Base-by-base conservation (phyloP, 2,113 vertebrate species). In the Callipepla squamata region DNA sequence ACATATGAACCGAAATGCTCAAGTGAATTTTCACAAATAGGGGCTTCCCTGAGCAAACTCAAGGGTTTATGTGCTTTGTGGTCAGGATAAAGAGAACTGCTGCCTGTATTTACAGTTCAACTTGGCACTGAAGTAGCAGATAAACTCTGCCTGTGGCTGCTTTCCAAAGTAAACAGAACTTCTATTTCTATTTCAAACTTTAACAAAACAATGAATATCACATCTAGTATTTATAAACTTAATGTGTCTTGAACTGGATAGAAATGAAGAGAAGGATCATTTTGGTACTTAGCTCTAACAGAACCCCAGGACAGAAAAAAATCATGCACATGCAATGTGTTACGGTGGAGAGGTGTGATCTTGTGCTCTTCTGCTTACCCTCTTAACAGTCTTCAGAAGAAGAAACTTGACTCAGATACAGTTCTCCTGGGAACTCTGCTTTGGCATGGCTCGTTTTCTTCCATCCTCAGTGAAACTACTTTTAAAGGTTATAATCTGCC, bases 121-220 rank as follows among this genome's bases (percentile, higher is more conserved):
- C 70, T 96, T 93, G 92, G 89, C 91, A 81, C 77, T 38, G 67
- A 91, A 82, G 79, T n/a, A 86, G 84, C 80, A 93, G 94, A 93
- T 95, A 94, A 94, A 89, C 74, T 90, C 91, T 59, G 66, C 40
- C n/a, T 76, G 7, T 91, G 92, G 94, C 86, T 87, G 62, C 57
- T 76, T 89, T 96, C 94, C 96, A 94, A 96, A 89, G 34, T 42
- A 94, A 95, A 90, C 80, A 82, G 70, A 92, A 76, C 74, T 96
- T 93, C 89, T 91, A 95, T 96, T 91, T 94, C 53, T 45, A 90
- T 70, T 92, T 92, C 78, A 87, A 96, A 76, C 42, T 87, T 80
- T 87, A 95, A 78, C 92, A 80, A 79, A 96, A 82, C 80, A 95
- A 93, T 76, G 70, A 92, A 66, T 85, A 92, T 42, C 48, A n/a